phyloP scores from a whole-genome alignment of 2,888 invertebrate species.

The Octodonta nipae region DNA sequence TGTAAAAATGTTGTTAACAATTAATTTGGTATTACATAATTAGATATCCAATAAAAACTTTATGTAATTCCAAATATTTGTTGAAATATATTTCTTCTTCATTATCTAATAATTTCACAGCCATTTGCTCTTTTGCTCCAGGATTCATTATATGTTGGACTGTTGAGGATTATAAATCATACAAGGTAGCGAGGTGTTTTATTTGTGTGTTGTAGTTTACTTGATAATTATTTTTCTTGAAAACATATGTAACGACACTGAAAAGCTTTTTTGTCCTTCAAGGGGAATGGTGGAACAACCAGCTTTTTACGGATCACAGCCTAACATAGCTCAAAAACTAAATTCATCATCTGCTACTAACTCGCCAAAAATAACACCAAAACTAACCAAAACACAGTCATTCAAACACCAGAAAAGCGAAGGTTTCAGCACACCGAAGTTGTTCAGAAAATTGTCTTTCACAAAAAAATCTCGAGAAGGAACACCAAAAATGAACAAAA shows the following conservation, averaged over 20 bases:
- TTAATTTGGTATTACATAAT: no score
- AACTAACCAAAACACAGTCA: conserved; percentile 36
- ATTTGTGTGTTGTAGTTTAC: no score
- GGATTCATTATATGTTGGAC: conserved; percentile 28
- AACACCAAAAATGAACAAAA: conserved; percentile 26
- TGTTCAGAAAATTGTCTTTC: conserved; percentile 32
- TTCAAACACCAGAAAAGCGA: conserved; percentile 31
- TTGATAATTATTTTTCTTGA: no score
- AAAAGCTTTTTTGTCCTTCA: conserved; percentile 14
- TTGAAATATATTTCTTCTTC: no score
- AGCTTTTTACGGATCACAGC: conserved; percentile 35
- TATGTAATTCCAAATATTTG: no score
- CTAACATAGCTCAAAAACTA: conserved; percentile 35
- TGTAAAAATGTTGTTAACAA: no score
- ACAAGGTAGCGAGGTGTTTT: no score
- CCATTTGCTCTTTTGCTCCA: conserved; percentile 22
- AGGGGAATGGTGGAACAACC: conserved; percentile 29
- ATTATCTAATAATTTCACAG: no score
- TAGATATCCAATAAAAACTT: no score
- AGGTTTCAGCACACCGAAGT: conserved; percentile 27
- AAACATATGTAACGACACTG: no score
- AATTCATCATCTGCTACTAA: conserved; percentile 26
- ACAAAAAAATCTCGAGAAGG: conserved; percentile 23
- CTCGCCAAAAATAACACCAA: conserved; percentile 31
- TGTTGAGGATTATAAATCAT: no score